phyloP scores from a whole-genome alignment of 2,113 vertebrate species.

The Ptyas mucosa region DNA sequence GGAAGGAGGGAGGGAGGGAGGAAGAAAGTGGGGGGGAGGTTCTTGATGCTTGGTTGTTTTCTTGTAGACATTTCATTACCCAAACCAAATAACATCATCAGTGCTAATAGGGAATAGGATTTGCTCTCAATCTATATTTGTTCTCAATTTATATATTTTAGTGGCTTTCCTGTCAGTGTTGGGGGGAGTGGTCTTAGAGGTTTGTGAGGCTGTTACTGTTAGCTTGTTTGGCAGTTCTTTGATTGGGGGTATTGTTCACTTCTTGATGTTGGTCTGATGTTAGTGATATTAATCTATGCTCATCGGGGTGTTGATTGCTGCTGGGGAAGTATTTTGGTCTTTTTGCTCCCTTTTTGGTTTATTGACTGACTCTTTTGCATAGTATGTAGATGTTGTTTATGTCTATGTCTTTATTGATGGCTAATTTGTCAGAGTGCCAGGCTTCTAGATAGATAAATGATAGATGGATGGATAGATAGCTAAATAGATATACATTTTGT shows the following conservation, averaged over 20 bases:
- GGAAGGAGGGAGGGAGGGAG: too few species aligned
- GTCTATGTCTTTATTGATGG: too few species aligned
- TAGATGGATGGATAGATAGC: too few species aligned
- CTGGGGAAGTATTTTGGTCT: neutral
- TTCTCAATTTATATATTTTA: neutral
- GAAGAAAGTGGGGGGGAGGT: too few species aligned
- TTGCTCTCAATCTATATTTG: too few species aligned
- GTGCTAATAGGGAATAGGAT: neutral
- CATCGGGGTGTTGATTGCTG: neutral
- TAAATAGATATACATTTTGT: neutral
- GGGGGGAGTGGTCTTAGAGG: neutral
- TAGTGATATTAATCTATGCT: neutral
- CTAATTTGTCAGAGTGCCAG: too few species aligned
- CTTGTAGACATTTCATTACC: too few species aligned
- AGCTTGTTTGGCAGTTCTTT: neutral
- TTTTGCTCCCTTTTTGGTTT: neutral
- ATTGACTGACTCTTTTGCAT: neutral
- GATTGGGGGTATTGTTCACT: neutral
- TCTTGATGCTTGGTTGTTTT: too few species aligned
- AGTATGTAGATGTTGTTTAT: too few species aligned
- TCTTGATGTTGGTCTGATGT: neutral
- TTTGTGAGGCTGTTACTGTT: neutral
- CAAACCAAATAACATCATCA: neutral
- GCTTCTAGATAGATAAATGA: too few species aligned
- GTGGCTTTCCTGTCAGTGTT: neutral